A percentile compares a stretch with the other conserved stretches of the same genome.
phyloP scores from a whole-genome alignment of 2,888 invertebrate genomes.

The Psylliodes chrysocephalus region DNA sequence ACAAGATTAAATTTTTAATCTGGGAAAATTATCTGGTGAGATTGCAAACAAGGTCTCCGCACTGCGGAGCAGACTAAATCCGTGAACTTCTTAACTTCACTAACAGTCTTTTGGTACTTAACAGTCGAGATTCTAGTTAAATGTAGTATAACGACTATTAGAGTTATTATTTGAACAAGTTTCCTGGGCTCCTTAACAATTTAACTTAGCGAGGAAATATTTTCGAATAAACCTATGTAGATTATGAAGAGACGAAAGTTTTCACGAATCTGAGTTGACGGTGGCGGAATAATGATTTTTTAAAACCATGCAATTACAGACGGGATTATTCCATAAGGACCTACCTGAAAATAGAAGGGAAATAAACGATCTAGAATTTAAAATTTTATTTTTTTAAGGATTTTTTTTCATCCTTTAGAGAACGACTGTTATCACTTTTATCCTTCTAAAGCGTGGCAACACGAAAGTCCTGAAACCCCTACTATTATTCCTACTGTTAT shows the following conservation, averaged over 20 bases:
- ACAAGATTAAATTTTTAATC: slow-evolving; percentile 17
- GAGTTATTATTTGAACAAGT: slow-evolving; percentile 43
- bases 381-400: no score
- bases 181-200: slow-evolving; percentile 29
- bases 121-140: slow-evolving; percentile 43
- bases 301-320: no score
- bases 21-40: slow-evolving; percentile 25
- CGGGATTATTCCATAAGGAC: no score
- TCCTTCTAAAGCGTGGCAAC: no score
- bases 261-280: background rate
- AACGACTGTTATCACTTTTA: no score
- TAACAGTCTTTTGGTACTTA: slow-evolving; percentile 44
- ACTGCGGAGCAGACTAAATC: slow-evolving; percentile 37
- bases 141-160: slow-evolving; percentile 41
- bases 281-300: no score
- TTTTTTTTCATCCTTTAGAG: no score
- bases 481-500: no score
- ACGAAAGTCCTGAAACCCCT: no score
- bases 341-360: no score
- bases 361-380: no score
- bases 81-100: slow-evolving; percentile 41
- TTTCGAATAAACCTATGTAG: slow-evolving; percentile 23
- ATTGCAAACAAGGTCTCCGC: slow-evolving; percentile 33
- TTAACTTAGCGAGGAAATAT: slow-evolving; percentile 23
- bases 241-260: slow-evolving; percentile 9